A percentile compares a stretch with the other conserved stretches of the same genome.
phyloP scores from a whole-genome alignment of 2,113 vertebrate genomes.

The Oostethus manadensis region DNA sequence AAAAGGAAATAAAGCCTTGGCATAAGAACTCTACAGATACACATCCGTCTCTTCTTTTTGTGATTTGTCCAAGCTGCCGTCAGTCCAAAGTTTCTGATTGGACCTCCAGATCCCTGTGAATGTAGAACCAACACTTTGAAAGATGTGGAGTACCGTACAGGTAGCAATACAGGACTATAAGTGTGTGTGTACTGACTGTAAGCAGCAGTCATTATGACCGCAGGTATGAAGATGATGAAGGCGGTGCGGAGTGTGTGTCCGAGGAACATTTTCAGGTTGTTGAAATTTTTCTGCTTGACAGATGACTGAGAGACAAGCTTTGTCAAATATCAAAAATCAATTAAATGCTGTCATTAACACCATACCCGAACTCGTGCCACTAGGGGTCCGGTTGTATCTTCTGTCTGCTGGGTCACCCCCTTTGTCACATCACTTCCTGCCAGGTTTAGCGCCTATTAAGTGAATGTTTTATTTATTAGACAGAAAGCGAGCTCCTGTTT shows the following conservation, averaged over 20 bases:
- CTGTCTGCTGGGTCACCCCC: background rate
- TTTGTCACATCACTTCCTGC: slow-evolving; percentile 30
- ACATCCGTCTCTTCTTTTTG: slow-evolving; percentile 12
- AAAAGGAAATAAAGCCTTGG: background rate
- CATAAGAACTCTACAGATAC: slow-evolving; percentile 4
- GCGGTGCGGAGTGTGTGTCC: slow-evolving; percentile 39
- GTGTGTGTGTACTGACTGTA: slow-evolving; percentile 33
- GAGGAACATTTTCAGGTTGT: slow-evolving; percentile 21
- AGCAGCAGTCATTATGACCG: slow-evolving; percentile 24
- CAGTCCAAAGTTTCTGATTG: background rate
- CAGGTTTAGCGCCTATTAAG: background rate
- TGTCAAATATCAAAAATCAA: background rate
- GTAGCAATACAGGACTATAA: background rate
- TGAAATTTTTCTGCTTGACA: background rate
- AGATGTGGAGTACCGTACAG: background rate
- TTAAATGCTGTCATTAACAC: background rate
- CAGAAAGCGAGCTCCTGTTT: background rate
- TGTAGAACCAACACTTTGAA: background rate
- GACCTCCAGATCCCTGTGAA: slow-evolving; percentile 23
- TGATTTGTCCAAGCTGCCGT: slow-evolving; percentile 17
- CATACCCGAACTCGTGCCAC: slow-evolving; percentile 38
- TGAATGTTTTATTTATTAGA: background rate
- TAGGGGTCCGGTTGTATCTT: slow-evolving; percentile 7
- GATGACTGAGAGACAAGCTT: slow-evolving; percentile 6
- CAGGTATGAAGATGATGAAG: slow-evolving; percentile 45